A percentile compares a stretch with the other conserved stretches of the same genome.
Evolutionary conservation across 1,140 invertebrate species (phyloP).

Genomic region (Chrysomallon squamiferum): DNA sequence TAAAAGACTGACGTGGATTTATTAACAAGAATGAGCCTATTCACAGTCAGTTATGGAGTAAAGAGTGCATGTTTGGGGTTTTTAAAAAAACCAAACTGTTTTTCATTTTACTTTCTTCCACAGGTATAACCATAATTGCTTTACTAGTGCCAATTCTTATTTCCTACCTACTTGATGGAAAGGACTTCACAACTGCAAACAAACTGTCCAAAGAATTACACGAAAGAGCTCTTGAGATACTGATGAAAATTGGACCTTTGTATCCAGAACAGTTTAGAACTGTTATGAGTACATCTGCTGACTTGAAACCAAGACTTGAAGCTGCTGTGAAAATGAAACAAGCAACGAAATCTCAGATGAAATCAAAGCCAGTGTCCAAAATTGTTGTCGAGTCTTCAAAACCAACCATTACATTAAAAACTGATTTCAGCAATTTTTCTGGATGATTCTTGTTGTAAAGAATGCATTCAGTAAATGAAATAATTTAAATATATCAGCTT

Average conservation of each 20-base stretch:
- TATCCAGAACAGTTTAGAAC: slow-evolving; percentile 83
- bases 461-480: too few species aligned
- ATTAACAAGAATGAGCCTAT: too few species aligned
- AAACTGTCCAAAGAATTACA: slow-evolving; percentile 76
- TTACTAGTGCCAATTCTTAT: slow-evolving; percentile 88
- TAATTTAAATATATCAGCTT: too few species aligned
- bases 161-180: slow-evolving; percentile 78
- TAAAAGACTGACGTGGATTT: too few species aligned
- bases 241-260: slow-evolving; percentile 89
- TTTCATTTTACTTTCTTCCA: slow-evolving; percentile 34
- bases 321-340: slow-evolving; percentile 76
- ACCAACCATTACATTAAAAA: slow-evolving; percentile 92
- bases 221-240: slow-evolving; percentile 84
- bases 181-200: slow-evolving; percentile 70
- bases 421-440: slow-evolving; percentile 89
- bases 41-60: too few species aligned
- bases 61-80: too few species aligned
- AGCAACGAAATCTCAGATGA: slow-evolving; percentile 53
- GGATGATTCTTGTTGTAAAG: slow-evolving; percentile 16
- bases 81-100: too few species aligned
- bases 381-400: slow-evolving; percentile 68
- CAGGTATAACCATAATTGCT: slow-evolving; percentile 87
- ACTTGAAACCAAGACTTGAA: slow-evolving; percentile 83
- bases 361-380: slow-evolving; percentile 61
- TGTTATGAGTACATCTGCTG: slow-evolving; percentile 82